These are phyloP conservation scores for Fringilla coelebs DNA, from an alignment of 2,797 vertebrate species.

Conservation along the genomic window DNA sequence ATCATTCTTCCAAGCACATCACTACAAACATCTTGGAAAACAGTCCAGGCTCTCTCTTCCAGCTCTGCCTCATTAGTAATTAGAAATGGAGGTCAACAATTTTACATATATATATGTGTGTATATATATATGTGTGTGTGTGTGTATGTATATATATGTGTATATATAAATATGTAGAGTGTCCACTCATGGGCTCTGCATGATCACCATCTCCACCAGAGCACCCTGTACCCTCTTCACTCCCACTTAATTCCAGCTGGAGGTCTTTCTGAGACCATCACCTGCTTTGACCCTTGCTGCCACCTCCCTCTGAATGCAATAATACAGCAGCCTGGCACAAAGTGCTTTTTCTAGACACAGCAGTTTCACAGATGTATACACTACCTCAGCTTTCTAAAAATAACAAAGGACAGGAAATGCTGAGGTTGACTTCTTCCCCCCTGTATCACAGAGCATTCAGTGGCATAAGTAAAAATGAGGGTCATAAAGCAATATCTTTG, in stretches of 20 bases:
- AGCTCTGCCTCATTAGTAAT: background rate
- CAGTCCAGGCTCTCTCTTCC: background rate
- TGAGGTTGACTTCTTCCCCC: background rate
- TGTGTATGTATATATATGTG: no score
- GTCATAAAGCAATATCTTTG: constrained; percentile 17
- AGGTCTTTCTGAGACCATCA: background rate
- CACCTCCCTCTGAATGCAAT: background rate
- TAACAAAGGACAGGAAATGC: background rate
- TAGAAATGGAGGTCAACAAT: background rate
- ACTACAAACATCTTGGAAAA: background rate
- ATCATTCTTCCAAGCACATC: background rate
- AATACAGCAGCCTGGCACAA: background rate
- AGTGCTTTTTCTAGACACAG: background rate
- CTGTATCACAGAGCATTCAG: background rate
- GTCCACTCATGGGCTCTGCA: background rate
- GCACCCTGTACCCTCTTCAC: background rate
- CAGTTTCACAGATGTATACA: background rate
- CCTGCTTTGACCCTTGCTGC: background rate
- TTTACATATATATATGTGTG: background rate
- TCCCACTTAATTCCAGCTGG: background rate
- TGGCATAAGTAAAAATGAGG: constrained; percentile 19
- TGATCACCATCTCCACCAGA: background rate
- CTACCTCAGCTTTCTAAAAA: constrained; percentile 18
- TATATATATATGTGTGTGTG: no score
- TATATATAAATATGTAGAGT: no score